These are phyloP conservation scores for Mus musculus DNA, from an alignment of 2,113 vertebrate species.

Conservation along the genomic window GRCm39 chr10:112750001-112750500, in stretches of 20 bases:
- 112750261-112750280: neutral
- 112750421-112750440: neutral
- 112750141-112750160: neutral
- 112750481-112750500: neutral
- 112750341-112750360: neutral
- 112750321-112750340: neutral
- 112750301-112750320: neutral
- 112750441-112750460: neutral
- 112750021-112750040: neutral
- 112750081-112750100: no score
- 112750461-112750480: neutral
- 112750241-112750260: neutral
- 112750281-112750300: neutral
- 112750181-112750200: neutral
- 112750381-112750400: neutral
- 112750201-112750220: neutral
- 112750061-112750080: neutral
- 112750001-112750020: no score
- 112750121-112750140: neutral
- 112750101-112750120: neutral
- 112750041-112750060: neutral
- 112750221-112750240: neutral
- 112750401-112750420: neutral
- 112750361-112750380: neutral
- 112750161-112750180: neutral